phyloP scores from a whole-genome alignment of 2,113 vertebrate species.

The Scortum barcoo region DNA sequence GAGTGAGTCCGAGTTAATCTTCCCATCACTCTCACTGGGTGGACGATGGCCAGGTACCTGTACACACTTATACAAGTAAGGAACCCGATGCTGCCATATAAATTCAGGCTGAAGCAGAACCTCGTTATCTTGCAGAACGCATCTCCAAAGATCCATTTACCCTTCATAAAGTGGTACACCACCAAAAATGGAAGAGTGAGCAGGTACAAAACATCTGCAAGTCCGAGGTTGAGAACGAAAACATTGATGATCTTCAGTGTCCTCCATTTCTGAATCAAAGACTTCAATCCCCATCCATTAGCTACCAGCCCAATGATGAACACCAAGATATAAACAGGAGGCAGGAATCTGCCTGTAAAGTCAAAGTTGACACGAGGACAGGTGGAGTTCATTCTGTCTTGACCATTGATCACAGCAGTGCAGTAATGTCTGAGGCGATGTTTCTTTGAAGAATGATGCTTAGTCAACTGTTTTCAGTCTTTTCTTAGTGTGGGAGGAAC shows the following conservation, averaged over 20 bases:
- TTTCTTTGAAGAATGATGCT: no score
- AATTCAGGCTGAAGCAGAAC: constrained; percentile 87
- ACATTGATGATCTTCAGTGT: constrained; percentile 71
- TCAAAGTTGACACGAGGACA: neutral
- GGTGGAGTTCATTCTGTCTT: neutral
- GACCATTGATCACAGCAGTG: no score
- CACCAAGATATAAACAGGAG: constrained; percentile 80
- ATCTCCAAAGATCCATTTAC: constrained; percentile 84
- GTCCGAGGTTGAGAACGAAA: constrained; percentile 85
- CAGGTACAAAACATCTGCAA: constrained; percentile 87
- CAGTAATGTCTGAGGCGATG: neutral
- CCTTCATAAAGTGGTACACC: constrained; percentile 74
- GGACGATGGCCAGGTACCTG: constrained; percentile 88
- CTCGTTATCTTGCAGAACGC: constrained; percentile 84
- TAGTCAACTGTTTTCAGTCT: no score
- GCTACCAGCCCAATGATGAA: constrained; percentile 83
- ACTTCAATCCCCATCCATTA: constrained; percentile 79
- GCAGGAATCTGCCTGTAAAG: constrained; percentile 79
- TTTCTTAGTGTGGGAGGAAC: no score
- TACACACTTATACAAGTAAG: constrained; percentile 89
- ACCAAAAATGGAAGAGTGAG: constrained; percentile 86
- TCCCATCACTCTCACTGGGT: constrained; percentile 84
- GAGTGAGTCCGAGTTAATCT: constrained; percentile 66
- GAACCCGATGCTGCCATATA: constrained; percentile 89
- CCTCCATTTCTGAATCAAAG: constrained; percentile 65